Percentiles rank a stretch among this genome's conserved stretches.
Conservation (phyloP, 2,888 invertebrate genomes). For the Erpobdella octoculata region DNA sequence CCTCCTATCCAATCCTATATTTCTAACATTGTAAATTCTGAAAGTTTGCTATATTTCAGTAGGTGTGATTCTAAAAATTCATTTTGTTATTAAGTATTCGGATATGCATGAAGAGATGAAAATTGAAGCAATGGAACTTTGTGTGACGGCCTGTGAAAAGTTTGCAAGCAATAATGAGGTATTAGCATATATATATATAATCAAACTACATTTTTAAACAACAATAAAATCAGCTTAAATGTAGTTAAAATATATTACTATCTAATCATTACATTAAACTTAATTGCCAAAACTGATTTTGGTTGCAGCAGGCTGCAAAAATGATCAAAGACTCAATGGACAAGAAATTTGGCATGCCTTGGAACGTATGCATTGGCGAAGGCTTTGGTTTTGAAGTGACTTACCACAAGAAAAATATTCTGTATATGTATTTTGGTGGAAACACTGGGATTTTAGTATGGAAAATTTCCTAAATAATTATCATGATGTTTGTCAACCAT, state of each 20-base stretch:
- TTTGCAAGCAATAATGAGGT: slow-evolving; percentile 75
- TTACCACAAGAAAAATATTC: slow-evolving; percentile 68
- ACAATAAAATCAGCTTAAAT: not conserved
- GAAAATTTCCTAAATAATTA: slow-evolving; percentile 64
- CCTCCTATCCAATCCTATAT: not conserved
- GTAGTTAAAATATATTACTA: not conserved
- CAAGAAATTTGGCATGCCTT: slow-evolving; percentile 86
- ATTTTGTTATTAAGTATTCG: slow-evolving; percentile 74
- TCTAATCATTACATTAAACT: not conserved
- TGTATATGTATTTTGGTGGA: slow-evolving; percentile 66
- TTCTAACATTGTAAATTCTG: not conserved
- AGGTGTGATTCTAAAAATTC: too few species aligned
- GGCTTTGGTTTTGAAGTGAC: slow-evolving; percentile 87
- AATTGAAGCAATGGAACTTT: slow-evolving; percentile 77
- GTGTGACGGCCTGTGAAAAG: slow-evolving; percentile 88
- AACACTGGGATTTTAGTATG: slow-evolving; percentile 79
- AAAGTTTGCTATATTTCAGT: too few species aligned
- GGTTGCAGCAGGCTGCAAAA: slow-evolving; percentile 72
- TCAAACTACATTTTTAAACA: not conserved
- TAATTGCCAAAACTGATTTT: not conserved
- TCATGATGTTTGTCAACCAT: not conserved
- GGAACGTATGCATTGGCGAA: slow-evolving; percentile 92
- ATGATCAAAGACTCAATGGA: slow-evolving; percentile 91
- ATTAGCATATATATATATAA: slow-evolving; percentile 35
- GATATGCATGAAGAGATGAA: slow-evolving; percentile 92